Base-by-base conservation (phyloP, 2,113 vertebrate genomes). In the Corapipo altera region DNA sequence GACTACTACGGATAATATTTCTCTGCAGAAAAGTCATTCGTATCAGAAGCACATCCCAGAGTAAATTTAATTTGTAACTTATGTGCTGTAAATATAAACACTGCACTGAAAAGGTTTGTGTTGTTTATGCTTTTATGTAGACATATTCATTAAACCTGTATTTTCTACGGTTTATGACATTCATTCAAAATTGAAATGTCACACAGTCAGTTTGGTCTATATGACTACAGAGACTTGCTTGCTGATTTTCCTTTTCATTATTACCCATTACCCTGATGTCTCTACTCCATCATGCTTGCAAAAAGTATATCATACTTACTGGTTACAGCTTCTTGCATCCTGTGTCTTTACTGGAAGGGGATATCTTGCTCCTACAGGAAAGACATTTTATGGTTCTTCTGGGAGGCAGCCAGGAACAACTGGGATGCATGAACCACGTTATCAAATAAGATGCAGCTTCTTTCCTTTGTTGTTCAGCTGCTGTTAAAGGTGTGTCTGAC, bases 41-140 rank as follows among this genome's bases (percentile, higher is more conserved):
- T 90, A 73, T 69, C 64, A 91, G 59, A 93, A 78, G 26, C 55
- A 88, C 67, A 94, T 88, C 43, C 33, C 51, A 74, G 59, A 94
- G 55, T 23, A 94, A 96, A 95, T 97, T 93, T 91, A 90, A 90
- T 95, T 95, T 95, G 64, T 58, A 93, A 91, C 55, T 93, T 95
- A 90, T 90, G 69, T 83, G 59, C 67, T 94, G 74, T 95, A 97
- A 95, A 90, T 93, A 95, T 77, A 96, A 96, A 93, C 59, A 95
- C 26, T 7, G 4, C 11, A 6, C 51, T 85, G 74, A 54, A 92
- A 95, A 93, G 43, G 52, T 95, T 95, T 93, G 59, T 90, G 77
- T 93, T 96, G 78, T 91, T 97, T 95, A 88, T 86, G 28, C 14
- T 89, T 91, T 96, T 92, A 72, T 94, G 89, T 51, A 83, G 72